Base-by-base conservation (phyloP, 2,797 vertebrate species). In the Spondyliosoma cantharus region DNA sequence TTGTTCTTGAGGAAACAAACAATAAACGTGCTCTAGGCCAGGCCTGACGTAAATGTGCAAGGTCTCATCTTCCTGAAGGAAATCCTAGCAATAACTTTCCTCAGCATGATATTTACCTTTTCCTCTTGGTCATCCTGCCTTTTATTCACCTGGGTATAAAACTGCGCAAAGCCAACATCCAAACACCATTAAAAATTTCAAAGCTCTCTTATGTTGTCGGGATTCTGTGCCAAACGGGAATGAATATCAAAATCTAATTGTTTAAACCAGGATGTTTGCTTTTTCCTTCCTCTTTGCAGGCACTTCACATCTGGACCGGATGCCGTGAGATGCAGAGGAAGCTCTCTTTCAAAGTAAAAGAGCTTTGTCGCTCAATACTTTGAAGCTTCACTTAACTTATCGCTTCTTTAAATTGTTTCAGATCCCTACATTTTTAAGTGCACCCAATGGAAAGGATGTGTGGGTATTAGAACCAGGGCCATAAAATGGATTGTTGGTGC, bases 401-500 rank as follows among this genome's bases (percentile, higher is more conserved):
- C 0, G 2, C 65, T 70, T 80, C 69, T 75, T 76, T 65, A 74
- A 52, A 74, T 83, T 85, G 85, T 87, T 81, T 77, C 15, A 24
- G 48, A 16, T 63, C n/a, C 59, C 53, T 50, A 78, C 24, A 65
- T 20, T 29, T 58, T 2, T 12, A 66, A 63, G 37, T 27, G 17
- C 19, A 1, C 77, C 59, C 66, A 68, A 9, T 25, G 70, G 79
- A 79, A 19, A 58, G 32, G 57, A 52, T 1, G 22, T 49, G 14
- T 49, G 67, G 6, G 46, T 45, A 24, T 74, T 19, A 15, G 7
- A 48, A 16, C 17, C 50, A 59, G 4, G 52, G n/a, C 20, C 24
- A 66, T 65, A 3, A 52, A 69, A 4, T 12, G 16, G 3, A 69
- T 71, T 80, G 49, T 65, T 48, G 25, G 20, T 2, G 1, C 61